phyloP scores from a whole-genome alignment of 1,140 invertebrate genomes.

The Drosophila erecta region DNA sequence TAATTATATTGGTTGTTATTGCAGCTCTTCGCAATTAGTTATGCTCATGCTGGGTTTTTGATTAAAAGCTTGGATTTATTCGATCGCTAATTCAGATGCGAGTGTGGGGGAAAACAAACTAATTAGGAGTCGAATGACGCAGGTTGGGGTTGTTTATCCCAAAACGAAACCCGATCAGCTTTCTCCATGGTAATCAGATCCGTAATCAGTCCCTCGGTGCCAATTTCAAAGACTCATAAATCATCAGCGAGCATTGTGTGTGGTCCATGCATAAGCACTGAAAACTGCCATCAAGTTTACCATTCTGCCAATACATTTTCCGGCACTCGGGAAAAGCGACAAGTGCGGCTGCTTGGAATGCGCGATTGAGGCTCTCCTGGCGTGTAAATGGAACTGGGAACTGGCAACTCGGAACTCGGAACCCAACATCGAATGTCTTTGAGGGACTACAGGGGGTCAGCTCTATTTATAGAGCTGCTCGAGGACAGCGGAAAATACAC shows the following conservation, averaged over 20 bases:
- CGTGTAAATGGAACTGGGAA: slow-evolving; percentile 38
- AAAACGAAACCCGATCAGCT: slow-evolving; percentile 46
- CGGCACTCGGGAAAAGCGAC: slow-evolving; percentile 4
- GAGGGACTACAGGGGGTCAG: slow-evolving; percentile 5
- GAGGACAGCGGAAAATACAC: slow-evolving; percentile 38
- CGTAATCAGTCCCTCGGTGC: slow-evolving; percentile 16
- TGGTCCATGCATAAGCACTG: slow-evolving; percentile 6
- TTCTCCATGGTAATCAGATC: slow-evolving; percentile 51
- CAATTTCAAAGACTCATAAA: slow-evolving; percentile 24
- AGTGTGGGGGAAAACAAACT: slow-evolving; percentile 30
- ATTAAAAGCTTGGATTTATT: slow-evolving; percentile 32
- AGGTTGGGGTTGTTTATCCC: slow-evolving; percentile 40
- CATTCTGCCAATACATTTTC: slow-evolving; percentile 23
- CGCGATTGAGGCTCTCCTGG: slow-evolving; percentile 20
- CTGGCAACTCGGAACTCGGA: slow-evolving; percentile 39
- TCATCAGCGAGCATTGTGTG: slow-evolving; percentile 18
- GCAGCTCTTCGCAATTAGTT: slow-evolving; percentile 12
- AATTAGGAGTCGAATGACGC: slow-evolving; percentile 53
- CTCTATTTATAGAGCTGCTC: slow-evolving; percentile 45
- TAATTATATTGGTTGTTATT: slow-evolving; percentile 4
- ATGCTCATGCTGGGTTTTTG: slow-evolving; percentile 47
- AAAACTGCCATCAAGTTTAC: slow-evolving; percentile 38
- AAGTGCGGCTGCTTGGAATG: slow-evolving; percentile 6
- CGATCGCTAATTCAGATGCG: slow-evolving; percentile 32
- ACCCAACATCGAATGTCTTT: slow-evolving; percentile 36